Evolutionary conservation across 2,888 invertebrate species (phyloP).

Genomic region (Arctia plantaginis): DNA sequence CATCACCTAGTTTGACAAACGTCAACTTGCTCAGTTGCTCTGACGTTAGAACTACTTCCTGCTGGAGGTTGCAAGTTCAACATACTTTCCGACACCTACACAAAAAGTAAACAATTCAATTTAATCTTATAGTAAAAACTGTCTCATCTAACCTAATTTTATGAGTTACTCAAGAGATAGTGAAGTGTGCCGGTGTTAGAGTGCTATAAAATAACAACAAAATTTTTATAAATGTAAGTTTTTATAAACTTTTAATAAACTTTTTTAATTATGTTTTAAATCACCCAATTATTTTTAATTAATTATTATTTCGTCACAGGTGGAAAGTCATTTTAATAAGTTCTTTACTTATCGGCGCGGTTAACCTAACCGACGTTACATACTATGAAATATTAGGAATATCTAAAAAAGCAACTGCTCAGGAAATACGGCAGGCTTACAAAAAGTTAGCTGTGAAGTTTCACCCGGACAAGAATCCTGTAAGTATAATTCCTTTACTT

Average conservation of each 20-base stretch:
- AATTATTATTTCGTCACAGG: slow-evolving; percentile 57
- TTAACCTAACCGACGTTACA: slow-evolving; percentile 68
- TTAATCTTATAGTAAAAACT: slow-evolving; percentile 51
- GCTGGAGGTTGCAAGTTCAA: neutral
- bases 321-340: slow-evolving; percentile 59
- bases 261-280: slow-evolving; percentile 3
- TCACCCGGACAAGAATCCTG: slow-evolving; percentile 92
- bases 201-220: neutral
- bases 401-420: slow-evolving; percentile 88
- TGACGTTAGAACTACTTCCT: neutral
- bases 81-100: slow-evolving; percentile 57
- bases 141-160: slow-evolving; percentile 40
- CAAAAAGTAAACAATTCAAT: slow-evolving; percentile 64
- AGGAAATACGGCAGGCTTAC: slow-evolving; percentile 91
- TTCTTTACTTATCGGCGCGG: slow-evolving; percentile 59
- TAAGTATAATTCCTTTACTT: slow-evolving; percentile 61
- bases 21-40: neutral
- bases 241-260: slow-evolving; percentile 2
- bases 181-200: neutral
- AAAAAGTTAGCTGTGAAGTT: slow-evolving; percentile 91
- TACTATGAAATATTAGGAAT: slow-evolving; percentile 90
- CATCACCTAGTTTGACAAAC: neutral
- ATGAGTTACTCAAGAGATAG: slow-evolving; percentile 1
- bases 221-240: slow-evolving; percentile 45
- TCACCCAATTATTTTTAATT: neutral